phyloP scores from a whole-genome alignment of 1,140 invertebrate species.

The Camponotus pennsylvanicus region DNA sequence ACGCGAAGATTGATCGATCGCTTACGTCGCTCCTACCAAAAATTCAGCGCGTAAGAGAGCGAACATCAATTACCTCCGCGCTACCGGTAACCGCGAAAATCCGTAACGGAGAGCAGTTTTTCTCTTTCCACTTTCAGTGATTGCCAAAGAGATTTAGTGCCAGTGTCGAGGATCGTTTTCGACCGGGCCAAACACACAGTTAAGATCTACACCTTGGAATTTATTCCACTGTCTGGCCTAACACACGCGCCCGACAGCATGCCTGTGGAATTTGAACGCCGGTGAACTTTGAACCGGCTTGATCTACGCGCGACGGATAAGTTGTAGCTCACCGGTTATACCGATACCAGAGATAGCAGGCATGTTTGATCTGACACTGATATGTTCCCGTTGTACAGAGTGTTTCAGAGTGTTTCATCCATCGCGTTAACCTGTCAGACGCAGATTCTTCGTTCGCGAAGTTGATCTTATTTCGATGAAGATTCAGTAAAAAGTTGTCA shows the following conservation, averaged over 20 bases:
- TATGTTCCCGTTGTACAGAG: slow-evolving; percentile 27
- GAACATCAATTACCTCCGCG: slow-evolving; percentile 68
- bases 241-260: slow-evolving; percentile 44
- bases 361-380: slow-evolving; percentile 45
- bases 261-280: slow-evolving; percentile 51
- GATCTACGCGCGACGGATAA: slow-evolving; percentile 52
- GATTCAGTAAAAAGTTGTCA: background rate
- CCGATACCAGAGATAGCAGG: slow-evolving; percentile 28
- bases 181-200: slow-evolving; percentile 60
- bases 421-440: background rate
- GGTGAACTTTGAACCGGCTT: slow-evolving; percentile 10
- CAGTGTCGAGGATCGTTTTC: slow-evolving; percentile 63
- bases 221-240: slow-evolving; percentile 67
- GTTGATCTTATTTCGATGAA: slow-evolving; percentile 21
- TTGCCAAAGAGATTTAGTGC: slow-evolving; percentile 81
- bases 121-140: slow-evolving; percentile 79
- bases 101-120: slow-evolving; percentile 67
- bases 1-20: slow-evolving; percentile 64
- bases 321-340: slow-evolving; percentile 47
- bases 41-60: slow-evolving; percentile 62
- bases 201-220: slow-evolving; percentile 60
- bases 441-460: background rate
- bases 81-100: slow-evolving; percentile 70
- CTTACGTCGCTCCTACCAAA: slow-evolving; percentile 30
- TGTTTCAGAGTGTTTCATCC: background rate